phyloP scores from a whole-genome alignment of 1,140 invertebrate genomes.

The Drosophila sproati region DNA sequence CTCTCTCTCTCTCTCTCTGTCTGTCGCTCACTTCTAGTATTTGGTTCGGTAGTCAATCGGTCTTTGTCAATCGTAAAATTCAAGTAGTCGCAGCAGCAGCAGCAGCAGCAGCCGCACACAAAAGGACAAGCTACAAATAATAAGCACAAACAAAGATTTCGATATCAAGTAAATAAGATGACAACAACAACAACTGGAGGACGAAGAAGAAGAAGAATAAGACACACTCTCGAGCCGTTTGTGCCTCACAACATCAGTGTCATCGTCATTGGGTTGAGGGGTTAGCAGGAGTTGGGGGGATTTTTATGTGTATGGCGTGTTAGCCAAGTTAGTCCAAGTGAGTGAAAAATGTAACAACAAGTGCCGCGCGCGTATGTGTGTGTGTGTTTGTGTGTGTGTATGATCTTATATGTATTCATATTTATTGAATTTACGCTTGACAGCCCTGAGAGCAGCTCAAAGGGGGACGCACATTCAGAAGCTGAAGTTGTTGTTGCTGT shows the following conservation, averaged over 20 bases:
- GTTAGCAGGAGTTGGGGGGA: not conserved
- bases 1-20: not conserved
- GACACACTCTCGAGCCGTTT: constrained; percentile 35
- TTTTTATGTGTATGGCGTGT: constrained; percentile 19
- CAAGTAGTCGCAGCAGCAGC: constrained; percentile 11
- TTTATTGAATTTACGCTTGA: constrained; percentile 83
- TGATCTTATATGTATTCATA: constrained; percentile 76
- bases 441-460: constrained; percentile 74
- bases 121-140: constrained; percentile 64
- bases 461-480: constrained; percentile 46
- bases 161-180: constrained; percentile 70
- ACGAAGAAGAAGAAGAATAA: constrained; percentile 11
- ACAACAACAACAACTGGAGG: constrained; percentile 29
- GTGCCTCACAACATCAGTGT: constrained; percentile 53
- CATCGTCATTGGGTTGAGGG: constrained; percentile 31
- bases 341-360: constrained; percentile 81
- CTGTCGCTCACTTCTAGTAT: not conserved
- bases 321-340: constrained; percentile 80
- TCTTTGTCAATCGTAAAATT: constrained; percentile 73
- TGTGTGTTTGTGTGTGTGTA: constrained; percentile 9
- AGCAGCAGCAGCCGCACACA: constrained; percentile 13
- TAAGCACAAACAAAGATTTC: constrained; percentile 78
- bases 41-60: constrained; percentile 50
- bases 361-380: constrained; percentile 34
- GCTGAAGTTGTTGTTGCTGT: constrained; percentile 17